These are phyloP conservation scores for Triplophysa siluroides DNA, from an alignment of 2,113 vertebrate species.

Conservation along the genomic window DNA sequence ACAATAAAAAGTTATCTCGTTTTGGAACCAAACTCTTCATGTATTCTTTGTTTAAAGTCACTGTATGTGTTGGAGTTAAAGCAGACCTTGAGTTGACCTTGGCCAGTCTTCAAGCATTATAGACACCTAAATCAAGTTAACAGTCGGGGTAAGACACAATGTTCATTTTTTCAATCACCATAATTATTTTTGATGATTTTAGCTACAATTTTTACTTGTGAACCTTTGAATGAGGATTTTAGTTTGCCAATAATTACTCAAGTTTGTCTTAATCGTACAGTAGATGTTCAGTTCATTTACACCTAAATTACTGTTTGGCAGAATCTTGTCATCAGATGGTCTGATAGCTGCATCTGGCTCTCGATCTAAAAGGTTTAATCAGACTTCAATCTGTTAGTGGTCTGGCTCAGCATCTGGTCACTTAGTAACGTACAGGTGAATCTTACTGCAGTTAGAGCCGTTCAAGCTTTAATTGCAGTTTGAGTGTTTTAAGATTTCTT, in stretches of 20 bases:
- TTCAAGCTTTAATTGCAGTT: too few species aligned
- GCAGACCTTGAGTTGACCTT: too few species aligned
- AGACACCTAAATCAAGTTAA: neutral
- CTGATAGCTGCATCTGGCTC: constrained; percentile 18
- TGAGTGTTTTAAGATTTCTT: too few species aligned
- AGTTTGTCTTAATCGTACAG: neutral
- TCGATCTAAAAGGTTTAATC: neutral
- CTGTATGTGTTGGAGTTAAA: too few species aligned
- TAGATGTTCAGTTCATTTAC: constrained; percentile 11
- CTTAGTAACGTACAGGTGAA: neutral
- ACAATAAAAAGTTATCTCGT: too few species aligned
- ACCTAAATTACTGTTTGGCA: neutral
- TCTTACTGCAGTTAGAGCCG: too few species aligned
- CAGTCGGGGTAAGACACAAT: neutral
- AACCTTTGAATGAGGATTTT: neutral
- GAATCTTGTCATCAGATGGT: constrained; percentile 11
- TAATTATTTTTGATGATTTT: neutral
- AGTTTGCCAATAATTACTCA: neutral
- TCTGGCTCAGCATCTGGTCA: constrained; percentile 12
- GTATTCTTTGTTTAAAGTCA: too few species aligned
- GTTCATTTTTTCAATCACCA: neutral
- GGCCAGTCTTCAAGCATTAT: neutral
- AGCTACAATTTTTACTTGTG: neutral
- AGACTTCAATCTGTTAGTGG: constrained; percentile 26
- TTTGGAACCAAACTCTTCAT: too few species aligned